Percentiles rank a stretch among this genome's conserved stretches.
Evolutionary conservation across 2,113 vertebrate species (phyloP).

Genomic region (Egretta garzetta): DNA sequence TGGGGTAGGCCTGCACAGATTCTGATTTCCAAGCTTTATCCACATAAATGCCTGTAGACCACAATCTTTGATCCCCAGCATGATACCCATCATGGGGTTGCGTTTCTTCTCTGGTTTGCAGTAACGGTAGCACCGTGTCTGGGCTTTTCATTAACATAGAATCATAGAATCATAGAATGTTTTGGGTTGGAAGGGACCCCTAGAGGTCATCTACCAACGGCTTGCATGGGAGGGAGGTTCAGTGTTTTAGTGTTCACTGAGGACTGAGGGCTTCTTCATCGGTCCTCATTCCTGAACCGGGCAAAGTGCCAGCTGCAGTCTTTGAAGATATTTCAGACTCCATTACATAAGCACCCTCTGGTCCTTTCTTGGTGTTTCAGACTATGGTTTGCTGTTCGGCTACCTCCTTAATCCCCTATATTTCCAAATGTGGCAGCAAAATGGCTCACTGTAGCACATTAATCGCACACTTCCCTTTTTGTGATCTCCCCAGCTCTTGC

Average conservation of each 20-base stretch:
- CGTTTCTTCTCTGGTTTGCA: neutral
- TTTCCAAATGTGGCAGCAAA: neutral
- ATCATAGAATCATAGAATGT: too few relatives aligned
- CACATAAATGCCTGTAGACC: neutral
- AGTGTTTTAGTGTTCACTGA: neutral
- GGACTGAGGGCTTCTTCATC: neutral
- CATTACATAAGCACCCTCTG: neutral
- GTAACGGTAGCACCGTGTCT: neutral
- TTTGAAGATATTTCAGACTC: neutral
- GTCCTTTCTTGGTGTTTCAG: neutral
- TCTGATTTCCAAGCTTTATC: neutral
- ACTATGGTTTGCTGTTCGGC: neutral
- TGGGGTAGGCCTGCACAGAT: neutral
- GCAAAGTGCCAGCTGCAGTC: neutral
- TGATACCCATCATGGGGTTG: neutral
- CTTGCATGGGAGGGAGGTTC: neutral
- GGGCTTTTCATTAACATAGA: neutral
- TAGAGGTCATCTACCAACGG: too few relatives aligned
- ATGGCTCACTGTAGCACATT: neutral
- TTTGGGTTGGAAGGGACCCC: too few relatives aligned
- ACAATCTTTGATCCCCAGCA: neutral
- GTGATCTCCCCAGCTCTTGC: neutral
- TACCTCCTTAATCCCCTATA: neutral
- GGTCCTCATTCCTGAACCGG: neutral
- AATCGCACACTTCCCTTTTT: neutral